Percentiles rank a stretch among this genome's conserved stretches.
Conservation (phyloP, 2,888 invertebrate genomes). For the Apocheima hispidaria region DNA sequence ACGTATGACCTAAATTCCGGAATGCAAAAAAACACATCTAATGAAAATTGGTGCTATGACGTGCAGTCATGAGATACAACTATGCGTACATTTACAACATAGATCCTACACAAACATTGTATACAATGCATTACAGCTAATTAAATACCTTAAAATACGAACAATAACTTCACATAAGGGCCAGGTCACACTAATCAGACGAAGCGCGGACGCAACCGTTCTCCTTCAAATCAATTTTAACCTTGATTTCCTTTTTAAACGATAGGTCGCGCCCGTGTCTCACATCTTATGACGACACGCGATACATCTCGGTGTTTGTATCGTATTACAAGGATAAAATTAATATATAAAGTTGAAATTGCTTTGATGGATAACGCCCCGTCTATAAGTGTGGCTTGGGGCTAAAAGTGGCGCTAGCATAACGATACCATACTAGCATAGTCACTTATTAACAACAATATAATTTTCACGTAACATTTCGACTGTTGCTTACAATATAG, state of each 20-base stretch:
- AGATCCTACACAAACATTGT: conserved; percentile 28
- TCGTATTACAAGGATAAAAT: too few species aligned
- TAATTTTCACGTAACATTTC: conserved; percentile 20
- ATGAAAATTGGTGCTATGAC: conserved; percentile 36
- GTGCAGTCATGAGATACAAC: conserved; percentile 35
- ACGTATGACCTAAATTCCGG: neutral
- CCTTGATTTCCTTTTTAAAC: too few species aligned
- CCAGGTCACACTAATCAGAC: too few species aligned
- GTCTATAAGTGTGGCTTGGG: too few species aligned
- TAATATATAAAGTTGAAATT: too few species aligned
- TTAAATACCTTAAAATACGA: conserved; percentile 35
- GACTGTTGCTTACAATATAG: conserved; percentile 31
- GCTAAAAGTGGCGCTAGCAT: conserved; percentile 25
- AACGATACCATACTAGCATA: conserved; percentile 16
- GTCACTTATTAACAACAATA: conserved; percentile 30
- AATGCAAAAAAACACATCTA: conserved; percentile 25
- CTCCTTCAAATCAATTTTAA: too few species aligned
- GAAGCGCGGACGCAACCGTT: too few species aligned
- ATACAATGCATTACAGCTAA: conserved; percentile 34
- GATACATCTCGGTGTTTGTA: too few species aligned
- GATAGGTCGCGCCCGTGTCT: too few species aligned
- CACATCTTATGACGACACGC: too few species aligned
- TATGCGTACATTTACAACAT: conserved; percentile 26
- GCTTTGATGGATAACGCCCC: too few species aligned
- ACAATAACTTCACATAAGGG: conserved; percentile 26